Evolutionary conservation across 2,113 vertebrate genomes (phyloP).

Genomic region (Connochaetes taurinus): DNA sequence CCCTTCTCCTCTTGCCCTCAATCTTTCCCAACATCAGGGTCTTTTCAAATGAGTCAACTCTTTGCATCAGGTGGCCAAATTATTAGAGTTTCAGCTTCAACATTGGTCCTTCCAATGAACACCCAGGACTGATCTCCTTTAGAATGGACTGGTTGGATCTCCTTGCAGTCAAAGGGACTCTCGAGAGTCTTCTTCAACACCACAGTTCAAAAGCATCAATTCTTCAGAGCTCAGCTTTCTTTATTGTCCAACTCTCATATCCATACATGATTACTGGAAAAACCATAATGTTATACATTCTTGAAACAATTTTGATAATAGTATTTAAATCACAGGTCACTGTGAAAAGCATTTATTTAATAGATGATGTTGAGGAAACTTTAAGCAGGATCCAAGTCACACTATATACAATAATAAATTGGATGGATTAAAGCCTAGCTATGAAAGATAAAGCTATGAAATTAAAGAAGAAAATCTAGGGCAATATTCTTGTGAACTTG

Average conservation of each 20-base stretch:
- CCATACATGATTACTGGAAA: background rate
- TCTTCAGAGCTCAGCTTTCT: background rate
- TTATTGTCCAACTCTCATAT: background rate
- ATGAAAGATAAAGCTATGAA: background rate
- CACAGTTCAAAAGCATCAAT: background rate
- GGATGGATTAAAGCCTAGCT: background rate
- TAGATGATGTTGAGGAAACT: background rate
- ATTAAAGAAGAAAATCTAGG: background rate
- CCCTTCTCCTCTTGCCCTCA: background rate
- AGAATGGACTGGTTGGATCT: background rate
- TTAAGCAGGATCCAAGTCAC: background rate
- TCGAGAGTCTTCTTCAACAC: background rate
- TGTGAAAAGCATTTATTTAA: background rate
- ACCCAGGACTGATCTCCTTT: background rate
- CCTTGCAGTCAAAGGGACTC: background rate
- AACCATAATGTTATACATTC: background rate
- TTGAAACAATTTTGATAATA: background rate
- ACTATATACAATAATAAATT: background rate
- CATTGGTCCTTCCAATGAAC: background rate
- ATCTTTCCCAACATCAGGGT: background rate
- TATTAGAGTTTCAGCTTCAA: background rate
- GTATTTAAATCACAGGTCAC: background rate
- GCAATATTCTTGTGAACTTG: background rate
- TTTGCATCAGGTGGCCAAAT: background rate
- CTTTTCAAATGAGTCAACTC: background rate